Evolutionary conservation across 2,888 invertebrate species (phyloP), one percentile per base, ranked within the genome.

Genomic region (Drosophila borealis): DNA sequence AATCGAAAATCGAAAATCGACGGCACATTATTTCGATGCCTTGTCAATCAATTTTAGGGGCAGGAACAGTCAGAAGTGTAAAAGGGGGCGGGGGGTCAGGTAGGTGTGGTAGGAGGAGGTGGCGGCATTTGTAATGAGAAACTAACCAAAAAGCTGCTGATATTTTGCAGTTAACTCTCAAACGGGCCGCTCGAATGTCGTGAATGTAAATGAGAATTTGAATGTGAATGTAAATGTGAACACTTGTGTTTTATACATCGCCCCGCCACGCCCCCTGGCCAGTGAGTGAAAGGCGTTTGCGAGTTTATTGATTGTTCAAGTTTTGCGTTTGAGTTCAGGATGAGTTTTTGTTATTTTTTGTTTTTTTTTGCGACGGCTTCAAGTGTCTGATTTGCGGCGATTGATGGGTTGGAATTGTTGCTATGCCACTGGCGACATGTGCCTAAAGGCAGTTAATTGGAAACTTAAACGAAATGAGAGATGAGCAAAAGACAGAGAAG

Each of bases 11-110:
- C 89, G 89, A 84, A 81, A 77, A 83, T 83, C 86, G 75, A 78
- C 84, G 74, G 78, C 88, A 81, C 45, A 83, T 88, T 88, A 84
- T 83, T 84, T 86, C 84, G 89, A 84, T 78, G 88, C 78, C 85
- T 84, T 89, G 85, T 85, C 85, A 85, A 85, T 85, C 88, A 89
- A 78, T 64, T 53, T 50, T 36, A 33, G 45, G 25, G 17, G 36
- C 48, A 45, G 50, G 29, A 42, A 48, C 46, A n/a, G 42, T 4
- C 9, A 5, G 5, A 3, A 19, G 19, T 4, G 36, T 4, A 13
- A 4, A 36, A 8, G 44, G 42, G 13, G 11, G 17, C 6, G 37
- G 14, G 4, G 41, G 17, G 5, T 19, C 17, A 21, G 25, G 8
- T 29, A 29, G n/a, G 25, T 13, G 9, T 14, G 50, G 17, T 9